Evolutionary conservation across 2,888 invertebrate species (phyloP).

Genomic region (Lithophane socia): DNA sequence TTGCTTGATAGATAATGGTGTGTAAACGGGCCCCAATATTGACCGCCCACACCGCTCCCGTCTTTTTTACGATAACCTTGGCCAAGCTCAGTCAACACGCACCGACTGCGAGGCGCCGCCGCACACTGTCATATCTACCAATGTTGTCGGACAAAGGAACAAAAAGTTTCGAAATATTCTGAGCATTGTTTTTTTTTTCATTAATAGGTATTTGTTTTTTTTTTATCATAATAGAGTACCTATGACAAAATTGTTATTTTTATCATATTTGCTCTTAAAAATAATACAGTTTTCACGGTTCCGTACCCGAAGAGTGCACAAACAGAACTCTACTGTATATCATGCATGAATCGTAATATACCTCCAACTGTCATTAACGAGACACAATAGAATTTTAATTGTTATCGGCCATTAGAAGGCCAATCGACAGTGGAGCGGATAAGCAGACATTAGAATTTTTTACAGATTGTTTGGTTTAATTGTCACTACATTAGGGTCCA

Average conservation of each 20-base stretch:
- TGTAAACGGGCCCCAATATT: not conserved
- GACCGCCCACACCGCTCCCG: not conserved
- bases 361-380: too few relatives aligned
- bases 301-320: too few relatives aligned
- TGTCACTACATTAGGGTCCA: too few relatives aligned
- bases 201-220: not conserved
- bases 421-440: too few relatives aligned
- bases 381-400: too few relatives aligned
- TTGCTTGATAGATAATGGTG: slow-evolving; percentile 3
- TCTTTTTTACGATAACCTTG: slow-evolving; percentile 40
- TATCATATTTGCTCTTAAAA: not conserved
- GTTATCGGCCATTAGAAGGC: too few relatives aligned
- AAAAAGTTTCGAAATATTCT: not conserved
- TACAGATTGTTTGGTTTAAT: too few relatives aligned
- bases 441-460: too few relatives aligned
- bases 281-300: too few relatives aligned
- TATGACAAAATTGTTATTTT: not conserved
- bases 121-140: not conserved
- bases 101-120: slow-evolving; percentile 10
- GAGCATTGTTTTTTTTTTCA: not conserved
- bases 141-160: not conserved
- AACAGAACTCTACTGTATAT: too few relatives aligned
- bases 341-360: too few relatives aligned
- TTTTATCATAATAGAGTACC: not conserved
- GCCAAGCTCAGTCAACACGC: not conserved